A percentile compares a stretch with the other conserved stretches of the same genome.
Evolutionary conservation across 2,888 invertebrate species (phyloP).

Genomic region (Sialis lutaria): DNA sequence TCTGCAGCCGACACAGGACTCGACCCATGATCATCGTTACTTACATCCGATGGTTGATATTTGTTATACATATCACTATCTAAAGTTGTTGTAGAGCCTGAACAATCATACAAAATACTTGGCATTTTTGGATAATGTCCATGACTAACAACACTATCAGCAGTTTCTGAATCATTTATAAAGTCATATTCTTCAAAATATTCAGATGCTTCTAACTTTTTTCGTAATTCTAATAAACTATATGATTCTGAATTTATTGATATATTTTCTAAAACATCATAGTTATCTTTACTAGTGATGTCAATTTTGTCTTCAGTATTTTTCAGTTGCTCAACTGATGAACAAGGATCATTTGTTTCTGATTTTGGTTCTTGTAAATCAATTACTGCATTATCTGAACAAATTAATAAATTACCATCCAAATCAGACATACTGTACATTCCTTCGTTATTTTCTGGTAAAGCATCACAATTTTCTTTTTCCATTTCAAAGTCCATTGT

Average conservation of each 20-base stretch:
- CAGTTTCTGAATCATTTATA: conserved; percentile 41
- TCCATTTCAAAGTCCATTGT: conserved; percentile 10
- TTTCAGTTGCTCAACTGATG: not conserved
- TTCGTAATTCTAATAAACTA: conserved; percentile 1
- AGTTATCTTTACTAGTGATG: not conserved
- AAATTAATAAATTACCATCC: not conserved
- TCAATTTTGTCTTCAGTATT: not conserved
- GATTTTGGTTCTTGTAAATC: not conserved
- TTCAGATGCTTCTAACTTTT: too few species aligned
- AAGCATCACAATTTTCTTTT: conserved; percentile 24
- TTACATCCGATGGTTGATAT: conserved; percentile 25
- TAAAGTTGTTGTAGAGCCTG: conserved; percentile 3
- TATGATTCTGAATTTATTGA: conserved; percentile 18
- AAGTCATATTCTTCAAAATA: conserved; percentile 32
- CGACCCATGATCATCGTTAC: conserved; percentile 19
- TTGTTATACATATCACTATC: conserved; percentile 12
- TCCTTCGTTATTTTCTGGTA: conserved; percentile 28
- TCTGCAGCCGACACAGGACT: conserved; percentile 33
- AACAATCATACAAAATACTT: conserved; percentile 23
- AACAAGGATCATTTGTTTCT: not conserved
- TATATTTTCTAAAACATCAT: conserved; percentile 13
- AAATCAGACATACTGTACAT: conserved; percentile 1
- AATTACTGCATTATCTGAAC: not conserved
- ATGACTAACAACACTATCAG: conserved; percentile 44
- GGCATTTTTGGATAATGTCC: conserved; percentile 36